phyloP scores from a whole-genome alignment of 2,113 vertebrate species.

The Aegithalos caudatus region DNA sequence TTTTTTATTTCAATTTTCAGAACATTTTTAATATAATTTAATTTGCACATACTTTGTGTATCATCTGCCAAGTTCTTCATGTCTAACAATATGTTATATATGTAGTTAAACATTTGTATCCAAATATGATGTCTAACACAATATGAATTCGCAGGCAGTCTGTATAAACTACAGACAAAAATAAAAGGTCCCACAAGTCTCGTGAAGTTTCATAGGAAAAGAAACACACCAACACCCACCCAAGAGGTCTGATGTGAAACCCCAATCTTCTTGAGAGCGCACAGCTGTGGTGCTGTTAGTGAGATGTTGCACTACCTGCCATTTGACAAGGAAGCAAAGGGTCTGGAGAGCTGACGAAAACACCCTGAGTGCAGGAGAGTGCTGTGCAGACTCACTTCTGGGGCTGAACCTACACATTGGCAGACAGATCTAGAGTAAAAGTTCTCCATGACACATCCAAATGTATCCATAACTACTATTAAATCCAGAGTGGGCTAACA shows the following conservation, averaged over 20 bases:
- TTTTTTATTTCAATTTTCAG: constrained; percentile 28
- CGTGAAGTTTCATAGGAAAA: constrained; percentile 52
- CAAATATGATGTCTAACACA: constrained; percentile 26
- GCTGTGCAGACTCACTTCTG: not conserved
- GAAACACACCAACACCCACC: constrained; percentile 34
- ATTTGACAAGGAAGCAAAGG: not conserved
- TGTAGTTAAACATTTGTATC: constrained; percentile 19
- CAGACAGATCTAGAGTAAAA: not conserved
- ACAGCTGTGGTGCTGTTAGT: not conserved
- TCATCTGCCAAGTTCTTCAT: not conserved
- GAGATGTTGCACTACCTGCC: not conserved
- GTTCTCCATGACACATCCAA: not conserved
- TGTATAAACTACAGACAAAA: constrained; percentile 51
- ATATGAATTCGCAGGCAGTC: constrained; percentile 30
- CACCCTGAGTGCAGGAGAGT: not conserved
- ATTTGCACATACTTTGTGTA: constrained; percentile 42
- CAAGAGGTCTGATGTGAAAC: not conserved
- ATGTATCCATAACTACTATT: not conserved
- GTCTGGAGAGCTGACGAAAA: not conserved
- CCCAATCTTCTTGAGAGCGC: not conserved
- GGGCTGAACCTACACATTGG: not conserved
- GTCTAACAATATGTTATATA: not conserved
- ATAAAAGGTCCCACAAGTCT: constrained; percentile 51
- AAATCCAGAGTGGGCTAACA: not conserved
- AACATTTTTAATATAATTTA: constrained; percentile 51